These are phyloP conservation scores for Psittacula cyanocephala DNA, from an alignment of 2,113 vertebrate species.

Conservation along the genomic window DNA sequence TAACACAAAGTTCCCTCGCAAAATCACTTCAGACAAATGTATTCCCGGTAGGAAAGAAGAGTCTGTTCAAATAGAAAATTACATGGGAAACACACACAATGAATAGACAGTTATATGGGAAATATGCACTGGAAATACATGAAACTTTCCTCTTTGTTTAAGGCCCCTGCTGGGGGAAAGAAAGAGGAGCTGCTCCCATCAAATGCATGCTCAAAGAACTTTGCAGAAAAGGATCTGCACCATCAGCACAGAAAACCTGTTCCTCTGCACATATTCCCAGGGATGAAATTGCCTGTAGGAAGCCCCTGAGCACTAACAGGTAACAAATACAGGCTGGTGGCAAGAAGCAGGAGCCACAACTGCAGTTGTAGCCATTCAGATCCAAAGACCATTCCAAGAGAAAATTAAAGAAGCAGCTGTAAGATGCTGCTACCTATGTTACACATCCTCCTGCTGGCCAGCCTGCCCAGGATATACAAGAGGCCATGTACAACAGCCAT, in stretches of 20 bases:
- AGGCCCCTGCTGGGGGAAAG: background rate
- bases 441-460: background rate
- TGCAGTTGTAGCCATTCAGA: background rate
- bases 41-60: background rate
- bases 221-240: background rate
- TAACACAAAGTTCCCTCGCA: background rate
- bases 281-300: background rate
- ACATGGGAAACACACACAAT: background rate
- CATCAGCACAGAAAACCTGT: background rate
- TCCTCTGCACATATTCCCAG: background rate
- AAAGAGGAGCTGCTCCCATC: background rate
- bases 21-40: background rate
- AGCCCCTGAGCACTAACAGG: background rate
- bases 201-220: background rate
- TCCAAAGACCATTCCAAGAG: background rate
- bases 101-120: background rate
- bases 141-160: background rate
- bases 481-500: background rate
- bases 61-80: background rate
- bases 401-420: background rate
- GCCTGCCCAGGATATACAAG: rapidly evolving
- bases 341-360: background rate
- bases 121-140: background rate
- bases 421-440: background rate
- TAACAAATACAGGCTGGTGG: background rate